Percentiles rank a stretch among this genome's conserved stretches.
Evolutionary conservation across 2,888 invertebrate species (phyloP).

Genomic region (Phaedon cochleariae): DNA sequence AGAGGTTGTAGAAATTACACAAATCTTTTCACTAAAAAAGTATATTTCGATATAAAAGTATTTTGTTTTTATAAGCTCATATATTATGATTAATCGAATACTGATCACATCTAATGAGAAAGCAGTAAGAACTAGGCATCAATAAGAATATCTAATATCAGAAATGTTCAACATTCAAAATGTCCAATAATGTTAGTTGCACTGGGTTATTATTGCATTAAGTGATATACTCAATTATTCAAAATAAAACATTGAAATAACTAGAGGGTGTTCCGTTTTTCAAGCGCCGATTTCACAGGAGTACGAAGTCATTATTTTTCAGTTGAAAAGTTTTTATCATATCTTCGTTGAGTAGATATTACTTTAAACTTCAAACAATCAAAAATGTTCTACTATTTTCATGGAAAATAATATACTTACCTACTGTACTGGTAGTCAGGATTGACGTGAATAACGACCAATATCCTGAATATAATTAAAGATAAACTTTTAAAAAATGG

Average conservation of each 20-base stretch:
- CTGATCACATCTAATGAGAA: not conserved
- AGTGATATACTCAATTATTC: not conserved
- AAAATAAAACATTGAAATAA: not conserved
- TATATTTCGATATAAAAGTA: not conserved
- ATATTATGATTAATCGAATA: not conserved
- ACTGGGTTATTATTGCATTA: not conserved
- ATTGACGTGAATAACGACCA: no score
- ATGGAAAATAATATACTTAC: no score
- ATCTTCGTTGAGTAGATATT: no score
- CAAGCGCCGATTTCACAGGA: no score
- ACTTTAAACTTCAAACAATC: no score
- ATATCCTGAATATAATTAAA: no score
- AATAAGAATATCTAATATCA: not conserved
- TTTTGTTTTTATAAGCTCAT: not conserved
- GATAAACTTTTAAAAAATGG: no score
- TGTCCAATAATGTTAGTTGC: not conserved
- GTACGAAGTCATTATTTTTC: no score
- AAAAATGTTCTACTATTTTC: no score
- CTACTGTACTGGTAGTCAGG: no score
- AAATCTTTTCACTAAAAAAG: not conserved
- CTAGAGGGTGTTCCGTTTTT: no score
- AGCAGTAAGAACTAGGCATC: not conserved
- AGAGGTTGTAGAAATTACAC: not conserved
- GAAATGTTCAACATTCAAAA: not conserved
- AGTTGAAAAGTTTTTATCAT: no score